Conservation (phyloP, 1,140 invertebrate genomes). For the Parasteatoda tepidariorum region DNA sequence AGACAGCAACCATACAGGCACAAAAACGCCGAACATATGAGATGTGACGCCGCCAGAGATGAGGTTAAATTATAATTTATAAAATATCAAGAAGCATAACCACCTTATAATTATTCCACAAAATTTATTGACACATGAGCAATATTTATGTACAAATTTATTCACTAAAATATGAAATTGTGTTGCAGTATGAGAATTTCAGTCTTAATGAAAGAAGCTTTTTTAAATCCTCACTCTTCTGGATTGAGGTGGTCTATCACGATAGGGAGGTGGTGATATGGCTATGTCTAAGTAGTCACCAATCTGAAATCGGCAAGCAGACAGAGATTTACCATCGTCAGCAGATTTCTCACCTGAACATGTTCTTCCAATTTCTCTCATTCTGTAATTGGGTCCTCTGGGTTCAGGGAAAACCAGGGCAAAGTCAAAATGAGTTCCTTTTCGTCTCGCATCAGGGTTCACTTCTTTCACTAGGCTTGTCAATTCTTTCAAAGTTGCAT, state of each 20-base stretch:
- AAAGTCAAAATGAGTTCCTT: slow-evolving; percentile 99
- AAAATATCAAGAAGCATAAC: too few relatives aligned
- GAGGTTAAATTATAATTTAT: too few relatives aligned
- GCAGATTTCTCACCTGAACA: slow-evolving; percentile 87
- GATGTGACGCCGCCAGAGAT: too few relatives aligned
- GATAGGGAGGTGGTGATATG: slow-evolving; percentile 76
- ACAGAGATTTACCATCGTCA: slow-evolving; percentile 90
- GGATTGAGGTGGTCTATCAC: neutral
- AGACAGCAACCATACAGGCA: too few relatives aligned
- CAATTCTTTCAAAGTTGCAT: slow-evolving; percentile 96
- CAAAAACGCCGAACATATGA: too few relatives aligned
- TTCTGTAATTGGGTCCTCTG: slow-evolving; percentile 81
- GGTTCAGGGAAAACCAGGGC: slow-evolving; percentile 92
- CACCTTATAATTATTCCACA: too few relatives aligned
- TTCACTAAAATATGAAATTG: too few relatives aligned
- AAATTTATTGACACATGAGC: too few relatives aligned
- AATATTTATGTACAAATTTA: too few relatives aligned
- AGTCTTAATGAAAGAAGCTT: too few relatives aligned
- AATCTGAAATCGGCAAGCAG: slow-evolving; percentile 86
- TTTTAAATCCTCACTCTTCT: slow-evolving; percentile 3
- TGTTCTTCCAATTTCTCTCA: slow-evolving; percentile 95
- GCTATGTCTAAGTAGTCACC: slow-evolving; percentile 98
- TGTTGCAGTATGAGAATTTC: too few relatives aligned
- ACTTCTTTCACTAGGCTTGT: slow-evolving; percentile 97
- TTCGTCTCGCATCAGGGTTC: slow-evolving; percentile 92